Conservation (phyloP, 2,113 vertebrate genomes). For the Xyrauchen texanus region DNA sequence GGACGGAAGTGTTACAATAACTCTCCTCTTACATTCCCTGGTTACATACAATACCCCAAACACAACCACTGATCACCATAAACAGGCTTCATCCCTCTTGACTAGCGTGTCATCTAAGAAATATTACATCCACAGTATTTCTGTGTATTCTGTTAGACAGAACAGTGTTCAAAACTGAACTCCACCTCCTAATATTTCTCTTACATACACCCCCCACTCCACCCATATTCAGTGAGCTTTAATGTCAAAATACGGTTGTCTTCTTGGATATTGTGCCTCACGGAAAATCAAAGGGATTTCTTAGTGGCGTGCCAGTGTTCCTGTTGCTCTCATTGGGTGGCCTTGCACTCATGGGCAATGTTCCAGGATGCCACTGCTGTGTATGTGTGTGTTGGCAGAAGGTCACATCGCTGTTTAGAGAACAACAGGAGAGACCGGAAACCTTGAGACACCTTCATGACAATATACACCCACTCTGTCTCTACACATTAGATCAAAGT, state of each 20-base stretch:
- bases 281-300: slow-evolving; percentile 49
- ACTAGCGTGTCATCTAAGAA: not conserved
- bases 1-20: slow-evolving; percentile 37
- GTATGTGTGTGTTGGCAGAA: slow-evolving; percentile 47
- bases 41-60: slow-evolving; percentile 9
- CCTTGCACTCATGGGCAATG: slow-evolving; percentile 54
- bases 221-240: not conserved
- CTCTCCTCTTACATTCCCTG: slow-evolving; percentile 34
- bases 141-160: not conserved
- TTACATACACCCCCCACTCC: no score
- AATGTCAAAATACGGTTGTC: not conserved
- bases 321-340: slow-evolving; percentile 69
- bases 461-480: not conserved
- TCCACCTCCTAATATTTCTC: no score
- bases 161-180: no score
- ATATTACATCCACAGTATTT: not conserved
- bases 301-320: slow-evolving; percentile 66
- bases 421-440: slow-evolving; percentile 59
- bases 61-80: not conserved
- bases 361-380: slow-evolving; percentile 2
- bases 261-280: not conserved
- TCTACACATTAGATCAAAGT: not conserved
- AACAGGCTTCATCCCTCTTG: not conserved
- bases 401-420: slow-evolving; percentile 60
- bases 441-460: slow-evolving; percentile 30